phyloP scores from a whole-genome alignment of 2,113 vertebrate genomes.

The Cryptotis parvus region DNA sequence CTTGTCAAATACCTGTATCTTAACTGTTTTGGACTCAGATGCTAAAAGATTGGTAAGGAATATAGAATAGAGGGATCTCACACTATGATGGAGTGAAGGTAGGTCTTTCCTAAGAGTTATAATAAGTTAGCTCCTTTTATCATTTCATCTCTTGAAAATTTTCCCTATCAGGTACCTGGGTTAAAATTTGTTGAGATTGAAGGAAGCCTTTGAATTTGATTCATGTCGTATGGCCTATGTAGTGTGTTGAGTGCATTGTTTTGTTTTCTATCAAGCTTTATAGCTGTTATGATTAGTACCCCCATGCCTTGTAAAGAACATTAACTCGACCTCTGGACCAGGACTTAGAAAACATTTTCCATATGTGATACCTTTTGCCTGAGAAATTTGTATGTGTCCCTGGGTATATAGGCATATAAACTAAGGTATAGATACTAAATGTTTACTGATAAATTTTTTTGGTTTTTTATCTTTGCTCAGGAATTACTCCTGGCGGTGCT shows the following conservation, averaged over 20 bases:
- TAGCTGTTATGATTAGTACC: slow-evolving; percentile 17
- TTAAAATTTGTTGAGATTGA: slow-evolving; percentile 52
- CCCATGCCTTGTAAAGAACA: slow-evolving; percentile 40
- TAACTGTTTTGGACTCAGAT: slow-evolving; percentile 9
- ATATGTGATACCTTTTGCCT: no score
- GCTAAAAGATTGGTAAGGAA: slow-evolving; percentile 19
- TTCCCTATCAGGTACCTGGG: not conserved
- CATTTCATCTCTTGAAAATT: slow-evolving; percentile 25
- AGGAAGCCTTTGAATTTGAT: not conserved
- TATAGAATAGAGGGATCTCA: not conserved
- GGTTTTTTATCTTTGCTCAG: no score
- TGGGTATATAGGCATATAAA: no score
- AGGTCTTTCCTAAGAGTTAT: slow-evolving; percentile 15
- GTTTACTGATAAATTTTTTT: no score
- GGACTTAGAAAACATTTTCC: no score
- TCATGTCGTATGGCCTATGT: not conserved
- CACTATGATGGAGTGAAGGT: slow-evolving; percentile 11
- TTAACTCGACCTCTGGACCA: not conserved
- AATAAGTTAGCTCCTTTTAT: slow-evolving; percentile 33
- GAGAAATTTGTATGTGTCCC: no score
- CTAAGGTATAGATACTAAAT: no score
- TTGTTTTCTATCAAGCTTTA: slow-evolving; percentile 28
- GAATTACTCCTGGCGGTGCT: no score
- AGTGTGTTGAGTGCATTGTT: not conserved
- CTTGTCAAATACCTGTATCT: slow-evolving; percentile 5